Evolutionary conservation across 2,113 vertebrate genomes (phyloP), one percentile per base, ranked within the genome.

Genomic region (Cheirogaleus medius): DNA sequence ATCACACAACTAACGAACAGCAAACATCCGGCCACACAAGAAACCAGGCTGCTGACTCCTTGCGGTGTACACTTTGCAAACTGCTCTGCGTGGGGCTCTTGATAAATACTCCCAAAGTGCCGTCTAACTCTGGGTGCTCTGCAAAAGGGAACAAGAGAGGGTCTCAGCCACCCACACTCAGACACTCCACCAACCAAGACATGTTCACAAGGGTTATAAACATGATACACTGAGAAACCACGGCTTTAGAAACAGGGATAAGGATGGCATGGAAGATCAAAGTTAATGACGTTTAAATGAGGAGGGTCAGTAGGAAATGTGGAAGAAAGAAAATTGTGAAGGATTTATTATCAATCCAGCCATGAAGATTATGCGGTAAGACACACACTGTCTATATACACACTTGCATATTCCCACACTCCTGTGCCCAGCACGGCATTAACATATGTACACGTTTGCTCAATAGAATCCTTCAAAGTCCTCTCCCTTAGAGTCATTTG

Each of bases 401-500:
- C 11, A 37, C 86, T 47, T 1, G 23, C 39, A 23, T 64, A 34
- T 42, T 56, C 52, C 34, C 80, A 86, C 87, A 91, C 56, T 44
- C 60, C 39, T 29, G 25, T 37, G 76, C 92, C 93, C 47, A 64
- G 91, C 8, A 10, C 9, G 37, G 42, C 37, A 87, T 94, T 97
- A 91, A 90, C 91, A 95, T 93, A 25, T 82, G 74, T 74, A 97
- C 94, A n/a, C 90, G 95, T 96, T 97, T 97, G 97, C 92, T 97
- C 86, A 74, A 73, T 76, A 85, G 94, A 89, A 91, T 23, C 98
- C 95, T 98, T 98, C 88, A 93, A 96, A 97, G 97, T 97, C 96
- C 92, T 94, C 95, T 91, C 87, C 68, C 83, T 98, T 98, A 96
- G 94, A 96, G 98, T 98, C 98, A 98, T 96, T 97, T 95, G 94